Percentiles rank a stretch among this genome's conserved stretches.
phyloP scores from a whole-genome alignment of 2,888 invertebrate species.

The Leistus spinibarbis region DNA sequence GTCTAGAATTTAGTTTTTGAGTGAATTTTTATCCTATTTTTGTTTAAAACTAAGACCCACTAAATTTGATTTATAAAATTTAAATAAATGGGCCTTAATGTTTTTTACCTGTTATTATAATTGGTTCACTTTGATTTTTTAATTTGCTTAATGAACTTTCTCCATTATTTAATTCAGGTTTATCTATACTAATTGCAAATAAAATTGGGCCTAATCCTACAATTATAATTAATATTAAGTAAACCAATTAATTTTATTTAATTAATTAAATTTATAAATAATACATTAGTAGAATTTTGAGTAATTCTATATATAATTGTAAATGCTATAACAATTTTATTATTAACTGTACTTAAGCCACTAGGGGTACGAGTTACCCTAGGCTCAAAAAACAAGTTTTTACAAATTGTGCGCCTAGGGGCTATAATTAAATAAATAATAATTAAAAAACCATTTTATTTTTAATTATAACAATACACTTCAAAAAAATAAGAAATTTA shows the following conservation, averaged over 20 bases:
- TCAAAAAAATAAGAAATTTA: too few species aligned
- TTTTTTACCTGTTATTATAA: slow-evolving; percentile 67
- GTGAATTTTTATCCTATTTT: not conserved
- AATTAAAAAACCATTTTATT: too few species aligned
- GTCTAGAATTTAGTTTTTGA: slow-evolving; percentile 5
- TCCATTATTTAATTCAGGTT: slow-evolving; percentile 74
- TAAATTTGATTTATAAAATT: not conserved
- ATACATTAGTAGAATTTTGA: not conserved
- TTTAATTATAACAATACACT: too few species aligned
- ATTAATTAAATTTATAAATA: not conserved
- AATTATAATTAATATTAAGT: not conserved
- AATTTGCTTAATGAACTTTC: slow-evolving; percentile 58
- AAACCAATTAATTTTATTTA: too few species aligned
- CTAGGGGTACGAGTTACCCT: too few species aligned
- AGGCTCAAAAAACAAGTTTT: too few species aligned
- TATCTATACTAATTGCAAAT: slow-evolving; percentile 92
- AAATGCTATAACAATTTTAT: too few species aligned
- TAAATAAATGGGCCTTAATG: not conserved
- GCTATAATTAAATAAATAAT: too few species aligned
- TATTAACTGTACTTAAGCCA: too few species aligned
- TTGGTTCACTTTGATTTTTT: slow-evolving; percentile 64
- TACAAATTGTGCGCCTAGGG: too few species aligned
- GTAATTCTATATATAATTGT: too few species aligned
- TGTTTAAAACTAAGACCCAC: not conserved
- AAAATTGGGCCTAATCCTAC: slow-evolving; percentile 81